These are phyloP conservation scores for Riparia riparia DNA, from an alignment of 2,113 vertebrate species.

Conservation along the genomic window DNA sequence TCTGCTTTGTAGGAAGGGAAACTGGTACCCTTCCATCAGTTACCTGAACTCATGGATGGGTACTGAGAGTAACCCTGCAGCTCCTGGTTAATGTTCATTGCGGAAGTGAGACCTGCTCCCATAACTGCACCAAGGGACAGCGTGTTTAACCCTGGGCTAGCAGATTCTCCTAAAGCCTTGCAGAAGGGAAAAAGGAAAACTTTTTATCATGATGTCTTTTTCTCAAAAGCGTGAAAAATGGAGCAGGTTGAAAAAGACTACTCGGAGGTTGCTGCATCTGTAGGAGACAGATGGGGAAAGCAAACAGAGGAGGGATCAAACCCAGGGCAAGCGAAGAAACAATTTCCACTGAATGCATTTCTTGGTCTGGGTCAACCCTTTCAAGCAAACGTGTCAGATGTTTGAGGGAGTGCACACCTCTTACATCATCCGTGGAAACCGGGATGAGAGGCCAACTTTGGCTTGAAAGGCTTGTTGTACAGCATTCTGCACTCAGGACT, in stretches of 20 bases:
- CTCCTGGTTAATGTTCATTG: background rate
- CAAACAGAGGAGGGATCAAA: background rate
- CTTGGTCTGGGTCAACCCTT: background rate
- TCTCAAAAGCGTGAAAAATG: background rate
- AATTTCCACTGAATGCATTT: background rate
- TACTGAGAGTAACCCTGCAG: background rate
- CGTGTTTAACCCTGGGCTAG: background rate
- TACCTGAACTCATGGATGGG: background rate
- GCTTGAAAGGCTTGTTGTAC: background rate
- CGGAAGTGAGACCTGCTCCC: background rate
- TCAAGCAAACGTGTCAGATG: background rate
- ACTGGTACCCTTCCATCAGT: background rate
- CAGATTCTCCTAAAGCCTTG: background rate
- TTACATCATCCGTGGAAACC: background rate
- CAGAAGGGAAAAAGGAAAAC: background rate
- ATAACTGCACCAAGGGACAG: background rate
- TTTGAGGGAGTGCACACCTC: background rate
- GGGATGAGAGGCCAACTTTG: background rate
- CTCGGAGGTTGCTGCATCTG: background rate
- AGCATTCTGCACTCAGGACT: fast-evolving
- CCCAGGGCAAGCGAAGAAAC: background rate
- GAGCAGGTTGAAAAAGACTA: background rate
- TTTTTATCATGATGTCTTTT: background rate
- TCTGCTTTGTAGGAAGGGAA: background rate
- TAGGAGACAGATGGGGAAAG: background rate